Conservation (phyloP, 1,140 invertebrate genomes). For the Nymphalis io region DNA sequence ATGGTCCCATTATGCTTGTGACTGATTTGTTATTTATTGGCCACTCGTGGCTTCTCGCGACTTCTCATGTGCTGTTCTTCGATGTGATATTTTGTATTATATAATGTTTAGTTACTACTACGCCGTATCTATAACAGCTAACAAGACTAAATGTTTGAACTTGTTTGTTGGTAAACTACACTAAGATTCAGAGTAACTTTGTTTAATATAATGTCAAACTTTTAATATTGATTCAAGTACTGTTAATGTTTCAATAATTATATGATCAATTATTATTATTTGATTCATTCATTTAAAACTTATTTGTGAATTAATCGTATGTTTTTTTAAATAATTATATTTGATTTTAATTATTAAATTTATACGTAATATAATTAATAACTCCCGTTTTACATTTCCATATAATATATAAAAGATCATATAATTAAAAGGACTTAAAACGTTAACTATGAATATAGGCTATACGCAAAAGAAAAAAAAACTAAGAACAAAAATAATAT, state of each 20-base stretch:
- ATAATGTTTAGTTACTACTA: not conserved
- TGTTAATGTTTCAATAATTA: not conserved
- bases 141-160: not conserved
- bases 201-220: slow-evolving; percentile 10
- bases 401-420: too few relatives aligned
- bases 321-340: too few relatives aligned
- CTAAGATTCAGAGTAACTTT: slow-evolving; percentile 1
- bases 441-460: too few relatives aligned
- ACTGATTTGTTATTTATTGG: slow-evolving; percentile 76
- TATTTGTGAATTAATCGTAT: too few relatives aligned
- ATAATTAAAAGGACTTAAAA: too few relatives aligned
- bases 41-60: slow-evolving; percentile 54
- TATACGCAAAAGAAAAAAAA: too few relatives aligned
- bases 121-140: not conserved
- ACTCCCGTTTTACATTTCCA: too few relatives aligned
- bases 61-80: slow-evolving; percentile 24
- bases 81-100: not conserved
- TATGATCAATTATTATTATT: too few relatives aligned
- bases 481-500: too few relatives aligned
- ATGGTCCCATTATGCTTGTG: slow-evolving; percentile 70
- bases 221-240: slow-evolving; percentile 1
- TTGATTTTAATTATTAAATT: too few relatives aligned
- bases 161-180: not conserved
- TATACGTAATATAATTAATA: too few relatives aligned
- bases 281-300: too few relatives aligned